Conservation (phyloP, 2,113 vertebrate genomes). For the Antechinus stuartii region DNA sequence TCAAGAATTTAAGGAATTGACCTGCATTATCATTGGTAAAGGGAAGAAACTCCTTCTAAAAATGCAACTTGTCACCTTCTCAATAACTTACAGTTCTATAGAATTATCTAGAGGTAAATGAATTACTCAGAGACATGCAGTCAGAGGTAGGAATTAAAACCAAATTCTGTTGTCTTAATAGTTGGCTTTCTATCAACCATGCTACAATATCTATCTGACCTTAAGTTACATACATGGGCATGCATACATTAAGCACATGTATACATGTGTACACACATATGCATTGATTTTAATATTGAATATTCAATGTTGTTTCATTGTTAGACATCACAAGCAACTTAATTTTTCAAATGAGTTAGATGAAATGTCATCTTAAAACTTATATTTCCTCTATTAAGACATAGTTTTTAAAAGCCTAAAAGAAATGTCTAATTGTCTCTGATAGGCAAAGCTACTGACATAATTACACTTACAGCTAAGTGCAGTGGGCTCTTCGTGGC, state of each 20-base stretch:
- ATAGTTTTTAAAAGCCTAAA: neutral
- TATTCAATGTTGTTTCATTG: neutral
- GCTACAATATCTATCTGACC: neutral
- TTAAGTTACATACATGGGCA: neutral
- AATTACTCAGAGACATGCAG: neutral
- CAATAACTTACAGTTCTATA: neutral
- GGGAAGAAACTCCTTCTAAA: neutral
- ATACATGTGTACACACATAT: neutral
- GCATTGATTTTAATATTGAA: neutral
- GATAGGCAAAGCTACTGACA: neutral
- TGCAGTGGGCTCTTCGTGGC: constrained; percentile 94
- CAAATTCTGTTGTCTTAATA: neutral
- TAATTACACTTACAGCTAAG: constrained; percentile 91
- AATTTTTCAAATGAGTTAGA: neutral
- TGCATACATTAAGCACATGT: neutral
- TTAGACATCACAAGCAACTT: neutral
- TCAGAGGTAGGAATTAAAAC: neutral
- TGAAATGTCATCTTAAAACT: neutral
- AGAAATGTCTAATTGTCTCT: neutral
- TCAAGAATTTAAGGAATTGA: neutral
- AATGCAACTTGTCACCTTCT: neutral
- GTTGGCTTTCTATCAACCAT: neutral
- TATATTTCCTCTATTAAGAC: neutral
- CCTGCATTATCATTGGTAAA: neutral
- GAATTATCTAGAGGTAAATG: neutral